phyloP scores from a whole-genome alignment of 23 tunicate genomes.

The Trididemnum clinides region DNA sequence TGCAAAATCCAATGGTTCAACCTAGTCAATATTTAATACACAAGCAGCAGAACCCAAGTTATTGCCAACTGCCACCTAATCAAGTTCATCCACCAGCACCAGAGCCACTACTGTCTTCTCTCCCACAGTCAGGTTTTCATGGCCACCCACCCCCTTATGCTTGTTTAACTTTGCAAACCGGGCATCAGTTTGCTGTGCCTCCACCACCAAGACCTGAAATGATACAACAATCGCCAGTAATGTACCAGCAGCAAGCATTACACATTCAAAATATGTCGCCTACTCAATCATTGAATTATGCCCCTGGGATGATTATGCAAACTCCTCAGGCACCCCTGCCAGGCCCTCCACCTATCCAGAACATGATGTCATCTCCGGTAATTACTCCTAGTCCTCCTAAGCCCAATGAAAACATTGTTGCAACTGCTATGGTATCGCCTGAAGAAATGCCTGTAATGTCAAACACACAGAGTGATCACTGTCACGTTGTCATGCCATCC shows the following conservation, averaged over 20 bases:
- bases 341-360: neutral
- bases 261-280: conserved; percentile 14
- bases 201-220: conserved; percentile 8
- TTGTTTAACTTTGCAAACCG: conserved; percentile 14
- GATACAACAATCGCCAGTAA: neutral
- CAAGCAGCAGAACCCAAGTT: neutral
- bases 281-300: neutral
- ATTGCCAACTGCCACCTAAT: conserved; percentile 6
- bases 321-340: neutral
- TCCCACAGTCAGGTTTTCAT: neutral
- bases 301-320: neutral
- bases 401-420: neutral
- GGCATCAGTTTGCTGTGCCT: conserved; percentile 23
- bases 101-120: conserved; percentile 10
- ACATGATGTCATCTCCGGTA: neutral
- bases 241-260: neutral
- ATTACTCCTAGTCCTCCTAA: neutral
- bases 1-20: neutral
- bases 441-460: neutral
- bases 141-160: neutral
- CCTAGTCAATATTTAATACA: conserved; percentile 23
- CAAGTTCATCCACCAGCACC: conserved; percentile 26
- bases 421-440: conserved; percentile 8
- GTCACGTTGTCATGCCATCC: conserved; percentile 11
- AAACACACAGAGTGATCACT: neutral